Evolutionary conservation across 2,888 invertebrate species (phyloP), one percentile per base, ranked within the genome.

Genomic region (Glaucopsyche alexis): DNA sequence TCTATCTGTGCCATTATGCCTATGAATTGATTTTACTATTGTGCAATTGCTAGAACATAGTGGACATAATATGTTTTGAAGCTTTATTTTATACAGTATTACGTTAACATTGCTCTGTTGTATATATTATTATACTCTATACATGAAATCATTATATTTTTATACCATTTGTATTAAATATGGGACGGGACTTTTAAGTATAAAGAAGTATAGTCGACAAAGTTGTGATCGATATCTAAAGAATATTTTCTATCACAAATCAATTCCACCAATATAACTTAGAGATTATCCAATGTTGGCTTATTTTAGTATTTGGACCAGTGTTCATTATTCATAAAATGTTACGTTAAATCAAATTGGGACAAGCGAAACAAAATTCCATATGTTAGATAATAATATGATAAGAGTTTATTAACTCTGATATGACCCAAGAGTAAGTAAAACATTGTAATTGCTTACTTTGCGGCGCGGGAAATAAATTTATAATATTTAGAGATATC

Each of bases 1-100:
- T 77, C 77, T 73, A 71, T 73, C 67, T 74, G 77, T 77, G 77
- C 77, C 77, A 77, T 77, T 76, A 29, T 69, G 29, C 69, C 69
- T 47, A 49, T 19, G 47, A 69, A 69, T 69, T 69, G 47, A 69
- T 69, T 69, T 69, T 29, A 69, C 29, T 29, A 19, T 29, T 69
- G 69, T 69, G 69, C 69, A 69, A 69, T 49, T 49, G 47, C 19
- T 69, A 47, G 69, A n/a, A 47, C 47, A 14, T 69, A 69, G 29
- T 69, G 66, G 29, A 49, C 69, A 13, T 69, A 29, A 13, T 69
- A 29, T 47, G 29, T 69, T 69, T 72, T 47, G 72, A 72, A 66
- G 66, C 66, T 72, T 49, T 65, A 47, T 49, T 65, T 72, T 66
- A 50, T 69, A 69, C 69, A 69, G 69, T 69, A 69, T 69, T 69